Evolutionary conservation across 2,888 invertebrate genomes (phyloP).

Genomic region (Endotricha flammealis): DNA sequence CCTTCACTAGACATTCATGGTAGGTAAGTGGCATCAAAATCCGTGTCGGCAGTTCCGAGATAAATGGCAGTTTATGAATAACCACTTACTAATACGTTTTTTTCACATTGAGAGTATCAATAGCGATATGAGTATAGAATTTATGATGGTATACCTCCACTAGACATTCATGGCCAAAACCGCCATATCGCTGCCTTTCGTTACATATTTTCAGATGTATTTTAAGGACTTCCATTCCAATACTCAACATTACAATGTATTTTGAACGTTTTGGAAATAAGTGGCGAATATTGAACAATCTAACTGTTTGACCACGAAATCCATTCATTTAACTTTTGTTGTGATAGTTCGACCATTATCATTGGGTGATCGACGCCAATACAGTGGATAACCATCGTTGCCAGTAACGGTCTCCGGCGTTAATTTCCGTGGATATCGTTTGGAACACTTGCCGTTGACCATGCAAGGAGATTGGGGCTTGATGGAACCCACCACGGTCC

Average conservation of each 20-base stretch:
- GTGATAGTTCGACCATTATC: constrained; percentile 19
- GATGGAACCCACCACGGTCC: constrained; percentile 20
- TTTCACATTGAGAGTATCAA: too few species aligned
- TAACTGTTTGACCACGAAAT: constrained; percentile 22
- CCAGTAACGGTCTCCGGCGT: constrained; percentile 28
- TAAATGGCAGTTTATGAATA: too few species aligned
- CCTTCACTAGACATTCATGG: too few species aligned
- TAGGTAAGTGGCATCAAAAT: too few species aligned
- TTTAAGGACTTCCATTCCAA: too few species aligned
- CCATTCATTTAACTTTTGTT: constrained; percentile 14
- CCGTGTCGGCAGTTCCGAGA: too few species aligned
- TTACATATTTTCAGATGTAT: constrained; percentile 20
- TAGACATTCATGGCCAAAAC: constrained; percentile 21
- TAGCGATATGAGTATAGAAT: too few species aligned
- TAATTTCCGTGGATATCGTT: constrained; percentile 35
- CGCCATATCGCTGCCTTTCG: constrained; percentile 17
- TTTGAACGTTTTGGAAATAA: constrained; percentile 25
- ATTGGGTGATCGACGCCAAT: constrained; percentile 17
- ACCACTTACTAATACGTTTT: too few species aligned
- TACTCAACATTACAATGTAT: constrained; percentile 26
- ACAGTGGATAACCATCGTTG: constrained; percentile 17
- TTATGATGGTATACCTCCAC: too few species aligned
- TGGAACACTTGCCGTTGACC: constrained; percentile 27
- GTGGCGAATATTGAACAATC: constrained; percentile 26
- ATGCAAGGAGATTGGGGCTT: constrained; percentile 23